Evolutionary conservation across 2,888 invertebrate genomes (phyloP).

Genomic region (Bruchidius siliquastri): DNA sequence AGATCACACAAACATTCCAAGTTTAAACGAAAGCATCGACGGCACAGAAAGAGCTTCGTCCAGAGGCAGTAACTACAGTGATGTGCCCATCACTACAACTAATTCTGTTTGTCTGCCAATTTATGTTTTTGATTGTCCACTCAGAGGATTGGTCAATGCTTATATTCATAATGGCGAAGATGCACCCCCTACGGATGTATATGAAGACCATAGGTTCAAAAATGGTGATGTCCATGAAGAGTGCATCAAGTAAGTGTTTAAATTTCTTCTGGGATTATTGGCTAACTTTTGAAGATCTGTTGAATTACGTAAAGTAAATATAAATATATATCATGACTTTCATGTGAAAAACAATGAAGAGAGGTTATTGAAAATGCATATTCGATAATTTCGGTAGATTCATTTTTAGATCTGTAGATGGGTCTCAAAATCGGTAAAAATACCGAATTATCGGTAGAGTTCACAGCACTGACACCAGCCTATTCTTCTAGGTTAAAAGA

Average conservation of each 20-base stretch:
- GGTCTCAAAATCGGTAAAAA: no score
- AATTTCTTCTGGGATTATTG: no score
- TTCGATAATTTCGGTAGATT: no score
- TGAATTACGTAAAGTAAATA: no score
- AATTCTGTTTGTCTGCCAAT: conserved; percentile 49
- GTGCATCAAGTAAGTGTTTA: conserved; percentile 33
- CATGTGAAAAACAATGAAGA: no score
- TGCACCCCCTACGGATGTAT: conserved; percentile 46
- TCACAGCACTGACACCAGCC: no score
- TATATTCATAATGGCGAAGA: conserved; percentile 39
- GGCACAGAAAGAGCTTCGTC: conserved; percentile 36
- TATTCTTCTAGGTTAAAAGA: conserved; percentile 41
- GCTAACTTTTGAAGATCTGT: no score
- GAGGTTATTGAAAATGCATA: no score
- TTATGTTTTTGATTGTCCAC: conserved; percentile 65
- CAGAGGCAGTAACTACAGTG: conserved; percentile 39
- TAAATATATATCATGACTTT: no score
- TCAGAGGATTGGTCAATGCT: conserved; percentile 55
- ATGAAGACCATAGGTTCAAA: conserved; percentile 53
- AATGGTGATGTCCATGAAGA: conserved; percentile 42
- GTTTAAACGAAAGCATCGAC: conserved; percentile 31
- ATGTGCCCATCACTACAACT: conserved; percentile 38
- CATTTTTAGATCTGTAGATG: no score
- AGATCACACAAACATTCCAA: conserved; percentile 30
- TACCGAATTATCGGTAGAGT: no score